A percentile compares a stretch with the other conserved stretches of the same genome.
Conservation (phyloP, 2,888 invertebrate genomes). For the Glaucopsyche alexis region DNA sequence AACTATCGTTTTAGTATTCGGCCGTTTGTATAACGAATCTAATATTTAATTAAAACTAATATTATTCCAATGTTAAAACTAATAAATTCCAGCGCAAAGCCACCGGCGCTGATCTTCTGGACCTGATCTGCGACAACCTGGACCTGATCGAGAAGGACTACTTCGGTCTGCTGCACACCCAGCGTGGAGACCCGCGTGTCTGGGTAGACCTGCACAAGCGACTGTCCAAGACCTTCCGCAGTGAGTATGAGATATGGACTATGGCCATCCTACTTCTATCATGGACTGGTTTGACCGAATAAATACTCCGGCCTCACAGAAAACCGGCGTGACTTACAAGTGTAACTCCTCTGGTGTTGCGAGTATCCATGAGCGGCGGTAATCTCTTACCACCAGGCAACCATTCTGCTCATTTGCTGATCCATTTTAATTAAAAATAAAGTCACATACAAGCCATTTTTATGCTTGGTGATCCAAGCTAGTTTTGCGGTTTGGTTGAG, state of each 20-base stretch:
- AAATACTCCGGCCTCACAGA: no score
- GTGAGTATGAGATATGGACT: conserved; percentile 69
- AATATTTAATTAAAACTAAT: neutral
- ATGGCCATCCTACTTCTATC: no score
- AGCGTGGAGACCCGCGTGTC: conserved; percentile 88
- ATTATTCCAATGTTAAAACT: neutral
- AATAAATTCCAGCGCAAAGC: conserved; percentile 93
- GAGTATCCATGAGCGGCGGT: no score
- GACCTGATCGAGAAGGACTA: conserved; percentile 95
- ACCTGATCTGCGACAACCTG: conserved; percentile 91
- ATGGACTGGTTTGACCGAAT: no score
- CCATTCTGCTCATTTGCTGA: no score
- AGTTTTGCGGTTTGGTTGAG: neutral
- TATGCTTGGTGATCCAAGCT: no score
- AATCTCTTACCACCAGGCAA: no score
- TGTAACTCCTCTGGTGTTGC: no score
- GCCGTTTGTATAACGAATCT: neutral
- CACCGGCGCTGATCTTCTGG: conserved; percentile 91
- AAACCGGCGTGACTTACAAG: no score
- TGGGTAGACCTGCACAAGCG: conserved; percentile 95
- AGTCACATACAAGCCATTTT: no score
- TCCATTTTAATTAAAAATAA: no score
- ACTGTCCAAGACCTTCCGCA: conserved; percentile 93
- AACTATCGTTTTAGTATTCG: no score
- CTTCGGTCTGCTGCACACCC: conserved; percentile 93